Evolutionary conservation across 1,140 invertebrate genomes (phyloP).

Genomic region (Chymomyza costata): DNA sequence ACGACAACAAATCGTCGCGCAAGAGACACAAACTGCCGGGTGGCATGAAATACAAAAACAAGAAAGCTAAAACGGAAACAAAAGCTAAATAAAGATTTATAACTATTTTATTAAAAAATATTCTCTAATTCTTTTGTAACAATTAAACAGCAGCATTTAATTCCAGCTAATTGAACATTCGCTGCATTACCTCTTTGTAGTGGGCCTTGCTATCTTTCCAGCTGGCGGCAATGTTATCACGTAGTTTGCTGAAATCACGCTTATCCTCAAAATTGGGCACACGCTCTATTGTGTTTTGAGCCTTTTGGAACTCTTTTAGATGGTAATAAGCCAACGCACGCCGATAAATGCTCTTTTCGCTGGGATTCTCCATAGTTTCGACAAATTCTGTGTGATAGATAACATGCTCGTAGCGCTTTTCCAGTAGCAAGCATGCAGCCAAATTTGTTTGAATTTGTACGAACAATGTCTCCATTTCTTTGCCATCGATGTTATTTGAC

Average conservation of each 20-base stretch:
- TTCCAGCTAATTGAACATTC: constrained; percentile 73
- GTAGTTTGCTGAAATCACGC: constrained; percentile 59
- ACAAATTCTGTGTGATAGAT: constrained; percentile 67
- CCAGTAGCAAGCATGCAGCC: constrained; percentile 61
- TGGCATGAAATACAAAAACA: constrained; percentile 63
- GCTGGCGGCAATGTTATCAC: constrained; percentile 45
- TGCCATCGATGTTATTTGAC: constrained; percentile 41
- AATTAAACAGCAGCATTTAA: too few species aligned
- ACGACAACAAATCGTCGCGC: constrained; percentile 37
- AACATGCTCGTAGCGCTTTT: constrained; percentile 70
- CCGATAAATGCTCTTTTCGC: constrained; percentile 69
- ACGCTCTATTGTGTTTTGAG: constrained; percentile 50
- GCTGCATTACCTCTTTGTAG: constrained; percentile 67
- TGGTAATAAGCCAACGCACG: constrained; percentile 62
- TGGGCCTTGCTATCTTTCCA: constrained; percentile 60
- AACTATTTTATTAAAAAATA: neutral
- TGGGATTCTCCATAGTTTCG: constrained; percentile 41
- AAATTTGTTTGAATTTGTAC: constrained; percentile 67
- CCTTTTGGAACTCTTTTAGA: constrained; percentile 65
- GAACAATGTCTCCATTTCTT: constrained; percentile 48
- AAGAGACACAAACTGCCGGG: constrained; percentile 50
- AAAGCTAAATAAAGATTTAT: constrained; percentile 17
- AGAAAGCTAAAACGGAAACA: constrained; percentile 42
- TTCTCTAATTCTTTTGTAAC: neutral
- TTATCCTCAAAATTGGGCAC: constrained; percentile 60